These are phyloP conservation scores for Setophaga kirtlandii DNA, from an alignment of 2,113 vertebrate species.

Conservation along the genomic window DNA sequence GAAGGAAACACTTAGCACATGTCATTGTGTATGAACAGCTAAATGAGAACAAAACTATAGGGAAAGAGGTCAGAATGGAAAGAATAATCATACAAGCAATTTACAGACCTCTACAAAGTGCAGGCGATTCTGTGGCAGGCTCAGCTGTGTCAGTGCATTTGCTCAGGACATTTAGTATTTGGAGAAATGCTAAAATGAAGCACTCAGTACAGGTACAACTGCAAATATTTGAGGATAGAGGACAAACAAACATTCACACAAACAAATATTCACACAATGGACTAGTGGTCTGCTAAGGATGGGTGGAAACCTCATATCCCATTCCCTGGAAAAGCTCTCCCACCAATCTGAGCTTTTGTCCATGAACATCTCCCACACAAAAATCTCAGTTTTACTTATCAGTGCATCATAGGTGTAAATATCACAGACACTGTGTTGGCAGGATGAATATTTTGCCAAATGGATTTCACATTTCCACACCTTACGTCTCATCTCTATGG, in stretches of 20 bases:
- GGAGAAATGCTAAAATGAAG: background rate
- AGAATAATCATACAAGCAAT: constrained; percentile 26
- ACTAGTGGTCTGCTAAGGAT: background rate
- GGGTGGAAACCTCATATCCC: background rate
- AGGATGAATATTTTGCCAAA: background rate
- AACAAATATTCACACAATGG: background rate
- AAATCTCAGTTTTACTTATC: background rate
- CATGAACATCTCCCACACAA: background rate
- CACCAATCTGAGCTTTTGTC: background rate
- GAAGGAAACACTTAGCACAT: background rate
- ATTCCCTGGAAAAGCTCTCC: background rate
- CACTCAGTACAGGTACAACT: background rate
- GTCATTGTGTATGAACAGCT: constrained; percentile 37
- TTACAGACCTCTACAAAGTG: background rate
- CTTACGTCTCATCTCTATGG: background rate
- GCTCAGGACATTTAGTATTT: background rate
- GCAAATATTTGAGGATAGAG: background rate
- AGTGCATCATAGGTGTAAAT: background rate
- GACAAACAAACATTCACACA: background rate
- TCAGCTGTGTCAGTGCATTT: background rate
- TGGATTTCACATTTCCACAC: background rate
- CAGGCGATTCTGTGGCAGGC: background rate
- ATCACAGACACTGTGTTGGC: background rate
- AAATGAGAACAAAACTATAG: constrained; percentile 39
- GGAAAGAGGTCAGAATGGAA: constrained; percentile 36